Conservation (phyloP, 2,113 vertebrate genomes). For the Lagenorhynchus albirostris region DNA sequence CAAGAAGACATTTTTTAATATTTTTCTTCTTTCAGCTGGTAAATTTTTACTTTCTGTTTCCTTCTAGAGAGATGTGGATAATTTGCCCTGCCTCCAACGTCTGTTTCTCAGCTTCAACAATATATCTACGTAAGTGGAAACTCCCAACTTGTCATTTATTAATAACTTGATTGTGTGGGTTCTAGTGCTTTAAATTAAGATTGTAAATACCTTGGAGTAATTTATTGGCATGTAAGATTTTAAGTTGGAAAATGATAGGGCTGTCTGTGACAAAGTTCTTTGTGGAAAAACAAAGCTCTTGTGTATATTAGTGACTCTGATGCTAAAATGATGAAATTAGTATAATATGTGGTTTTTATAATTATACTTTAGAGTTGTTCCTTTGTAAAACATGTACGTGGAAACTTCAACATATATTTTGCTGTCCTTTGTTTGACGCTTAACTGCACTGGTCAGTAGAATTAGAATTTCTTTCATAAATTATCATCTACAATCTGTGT, state of each 20-base stretch:
- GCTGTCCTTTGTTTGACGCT: constrained; percentile 53
- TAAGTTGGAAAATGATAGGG: constrained; percentile 41
- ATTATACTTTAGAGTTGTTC: not conserved
- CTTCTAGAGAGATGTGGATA: constrained; percentile 95
- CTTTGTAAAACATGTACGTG: not conserved
- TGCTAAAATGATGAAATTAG: constrained; percentile 12
- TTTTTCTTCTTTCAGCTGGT: constrained; percentile 59
- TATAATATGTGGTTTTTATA: not conserved
- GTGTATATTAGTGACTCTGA: not conserved
- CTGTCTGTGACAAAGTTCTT: constrained; percentile 47
- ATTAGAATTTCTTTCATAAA: constrained; percentile 64
- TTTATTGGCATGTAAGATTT: not conserved
- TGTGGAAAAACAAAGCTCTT: constrained; percentile 37
- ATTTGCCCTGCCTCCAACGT: constrained; percentile 93
- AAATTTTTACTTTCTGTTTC: constrained; percentile 81
- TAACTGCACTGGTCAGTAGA: constrained; percentile 50
- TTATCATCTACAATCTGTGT: constrained; percentile 32
- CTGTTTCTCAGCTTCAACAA: constrained; percentile 98
- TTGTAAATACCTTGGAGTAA: constrained; percentile 17
- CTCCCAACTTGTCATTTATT: constrained; percentile 61
- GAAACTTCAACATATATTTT: constrained; percentile 20
- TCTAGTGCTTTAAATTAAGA: constrained; percentile 38
- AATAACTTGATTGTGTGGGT: constrained; percentile 38
- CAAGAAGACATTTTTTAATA: constrained; percentile 46
- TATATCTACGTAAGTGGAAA: constrained; percentile 93